phyloP scores from a whole-genome alignment of 2,888 invertebrate genomes.

The Rhabditophanes sp. region DNA sequence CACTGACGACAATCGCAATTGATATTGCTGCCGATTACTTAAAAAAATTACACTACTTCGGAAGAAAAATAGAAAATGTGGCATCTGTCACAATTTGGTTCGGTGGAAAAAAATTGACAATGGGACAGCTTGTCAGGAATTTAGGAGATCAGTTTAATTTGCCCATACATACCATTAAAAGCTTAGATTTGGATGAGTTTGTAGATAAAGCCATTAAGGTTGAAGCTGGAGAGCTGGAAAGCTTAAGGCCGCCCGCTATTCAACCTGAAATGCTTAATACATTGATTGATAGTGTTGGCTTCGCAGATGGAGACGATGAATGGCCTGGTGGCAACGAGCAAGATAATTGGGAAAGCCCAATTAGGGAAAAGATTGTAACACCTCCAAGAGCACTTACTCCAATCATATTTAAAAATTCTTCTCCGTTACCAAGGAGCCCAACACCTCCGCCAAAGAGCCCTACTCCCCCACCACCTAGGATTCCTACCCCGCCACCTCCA shows the following conservation, averaged over 20 bases:
- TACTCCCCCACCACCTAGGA: conserved; percentile 17
- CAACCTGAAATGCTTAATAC: background rate
- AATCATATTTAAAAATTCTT: conserved; percentile 12
- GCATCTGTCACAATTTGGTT: conserved; percentile 40
- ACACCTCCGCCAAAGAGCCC: too few species aligned
- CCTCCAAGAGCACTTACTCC: conserved; percentile 8
- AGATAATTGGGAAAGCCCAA: background rate
- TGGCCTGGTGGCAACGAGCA: conserved; percentile 7
- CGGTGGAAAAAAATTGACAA: conserved; percentile 35
- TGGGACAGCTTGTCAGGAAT: conserved; percentile 37
- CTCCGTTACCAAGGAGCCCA: conserved; percentile 23
- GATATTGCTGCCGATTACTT: conserved; percentile 39
- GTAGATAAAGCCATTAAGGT: conserved; percentile 41
- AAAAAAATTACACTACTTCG: conserved; percentile 38
- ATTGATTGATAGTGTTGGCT: too few species aligned
- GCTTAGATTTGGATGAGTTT: conserved; percentile 33
- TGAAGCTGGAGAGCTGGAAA: conserved; percentile 37
- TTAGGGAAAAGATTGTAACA: background rate
- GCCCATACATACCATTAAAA: conserved; percentile 24
- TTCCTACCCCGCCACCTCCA: conserved; percentile 6
- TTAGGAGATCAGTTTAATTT: conserved; percentile 40
- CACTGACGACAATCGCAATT: conserved; percentile 40
- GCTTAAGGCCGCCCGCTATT: conserved; percentile 26
- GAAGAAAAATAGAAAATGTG: conserved; percentile 40
- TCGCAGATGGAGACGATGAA: conserved; percentile 30